Base-by-base conservation (phyloP, 2,113 vertebrate genomes). In the Barnardius zonarius region DNA sequence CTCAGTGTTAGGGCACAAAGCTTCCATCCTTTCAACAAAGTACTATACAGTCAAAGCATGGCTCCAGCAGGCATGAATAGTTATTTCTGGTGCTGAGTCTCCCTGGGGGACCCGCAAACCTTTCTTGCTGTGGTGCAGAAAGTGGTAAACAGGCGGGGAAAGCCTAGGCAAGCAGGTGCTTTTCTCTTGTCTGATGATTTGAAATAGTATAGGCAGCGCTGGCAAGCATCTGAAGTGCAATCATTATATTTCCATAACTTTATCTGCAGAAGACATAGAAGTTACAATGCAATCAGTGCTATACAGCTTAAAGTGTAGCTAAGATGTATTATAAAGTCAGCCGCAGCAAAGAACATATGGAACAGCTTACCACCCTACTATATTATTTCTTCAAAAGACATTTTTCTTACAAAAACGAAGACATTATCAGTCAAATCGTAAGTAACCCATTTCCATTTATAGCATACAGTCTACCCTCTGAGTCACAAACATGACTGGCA, bases 401-500 rank as follows among this genome's bases (percentile, higher is more conserved):
- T 87, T 95, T 96, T 97, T 97, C 92, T 97, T 86, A 89, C 88
- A 96, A 96, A 95, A 96, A 85, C 52, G 28, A 95, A 96, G 96
- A 95, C 95, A 91, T 97, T 96, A 95, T 96, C 95, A 96, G 95
- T 96, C 89, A 95, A 96, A 96, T 96, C 90, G 78, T 94, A 96
- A 97, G 92, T 88, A 97, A 94, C 91, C 95, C 92, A 90, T 92
- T 97, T 98, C 97, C 96, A 97, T 96, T 97, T 97, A 96, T 97
- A 97, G 96, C 39, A 6, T 73, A 52, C 86, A 81, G 93, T 94
- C 96, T 96, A 79, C 91, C 57, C 94, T 96, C 93, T 96, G 96
- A 97, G 94, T 96, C 96, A 95, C 73, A 62, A 62, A 68, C 67
- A 66, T 14, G 10, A 92, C 93, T 49, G 2, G 90, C 90, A 81